Base-by-base conservation (phyloP, 2,113 vertebrate species). In the Burhinus bistriatus region DNA sequence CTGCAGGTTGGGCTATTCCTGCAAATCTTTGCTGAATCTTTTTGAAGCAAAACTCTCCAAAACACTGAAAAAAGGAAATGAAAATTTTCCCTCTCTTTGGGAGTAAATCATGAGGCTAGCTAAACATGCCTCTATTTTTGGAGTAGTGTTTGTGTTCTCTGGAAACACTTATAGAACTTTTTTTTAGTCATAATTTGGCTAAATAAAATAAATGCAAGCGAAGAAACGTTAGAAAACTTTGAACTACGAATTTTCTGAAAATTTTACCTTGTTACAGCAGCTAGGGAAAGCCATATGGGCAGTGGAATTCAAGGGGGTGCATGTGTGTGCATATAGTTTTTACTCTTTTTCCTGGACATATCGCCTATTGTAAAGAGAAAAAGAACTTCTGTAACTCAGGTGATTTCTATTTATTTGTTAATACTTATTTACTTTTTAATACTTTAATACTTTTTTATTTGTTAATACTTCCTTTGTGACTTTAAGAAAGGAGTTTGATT, bases 51-150 rank as follows among this genome's bases (percentile, higher is more conserved):
- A 94, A 5, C 11, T 17, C 22, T 93, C 40, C 13, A 78, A 90
- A 92, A 80, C 91, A 90, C 62, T n/a, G 57, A 89, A 55, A 97
- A 97, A 96, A 58, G n/a, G 80, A 96, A 98, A 96, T 68, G 27
- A 89, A 95, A 77, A 15, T n/a, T 92, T 95, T 96, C 92, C 34
- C 44, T 97, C 38, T 80, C 58, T 95, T 79, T 22, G 44, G 42
- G 62, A 95, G n/a, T 55, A 97, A 96, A 82, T 36, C 36, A 12
- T 47, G n/a, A 40, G 7, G 40, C 66, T 96, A 93, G 47, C 42
- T 91, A 85, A 83, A n/a, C 21, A 52, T 64, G 26, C 36, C 59
- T 97, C 78, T 93, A 57, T 93, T 97, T 97, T 97, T 94, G 30
- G 68, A 94, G 55, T 86, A 93, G 76, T 79, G 34, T 7, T 38